Base-by-base conservation (phyloP, 92 coral and sea anemone genomes). In the Montipora capitata region DNA sequence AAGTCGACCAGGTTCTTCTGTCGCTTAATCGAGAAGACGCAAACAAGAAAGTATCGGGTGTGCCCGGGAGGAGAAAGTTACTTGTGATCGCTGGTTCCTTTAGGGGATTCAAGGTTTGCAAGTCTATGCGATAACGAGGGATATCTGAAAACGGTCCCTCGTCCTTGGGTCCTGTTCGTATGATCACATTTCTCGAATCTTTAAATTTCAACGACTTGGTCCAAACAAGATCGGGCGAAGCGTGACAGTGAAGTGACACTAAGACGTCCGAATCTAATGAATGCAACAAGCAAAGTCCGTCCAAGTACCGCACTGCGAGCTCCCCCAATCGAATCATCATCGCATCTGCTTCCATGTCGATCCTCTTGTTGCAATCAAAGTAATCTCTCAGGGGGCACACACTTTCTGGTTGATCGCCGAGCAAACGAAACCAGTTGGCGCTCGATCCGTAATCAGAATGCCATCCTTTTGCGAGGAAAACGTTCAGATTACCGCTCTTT, bases 381-480 rank as follows among this genome's bases (percentile, higher is more conserved):
- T 72, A 72, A 6, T 72, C 77, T 12, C 39, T 15, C 77, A 72
- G 44, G 4, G 77, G 77, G 6, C 58, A 58, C 40, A 9, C 35
- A 9, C 38, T 3, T 14, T 72, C 59, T 3, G 77, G 58, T 3
- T 10, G 12, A 2, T 15, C 14, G 7, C 77, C 77, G 2, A 59
- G 35, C 10, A 72, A 11, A 6, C 58, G 40, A 72, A 72, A 72
- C 77, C 77, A 72, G 11, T 40, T 5, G 10, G 35, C 35, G 9
- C 59, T 51, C n/a, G 73, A 27, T 4, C 44, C 12, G 35, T 7
- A 38, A 4, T 3, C 3, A 4, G 77, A 72, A 45, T 51, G 57
- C 77, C 77, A 72, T 44, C 77, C 77, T n/a, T 39, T 72, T 2
- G 61, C 77, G 10, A 72, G 39, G 58, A 72, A 72, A 2, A 72